These are phyloP conservation scores for Lordiphosa stackelbergi DNA, from an alignment of 1,140 invertebrate genomes.

Conservation along the genomic window DNA sequence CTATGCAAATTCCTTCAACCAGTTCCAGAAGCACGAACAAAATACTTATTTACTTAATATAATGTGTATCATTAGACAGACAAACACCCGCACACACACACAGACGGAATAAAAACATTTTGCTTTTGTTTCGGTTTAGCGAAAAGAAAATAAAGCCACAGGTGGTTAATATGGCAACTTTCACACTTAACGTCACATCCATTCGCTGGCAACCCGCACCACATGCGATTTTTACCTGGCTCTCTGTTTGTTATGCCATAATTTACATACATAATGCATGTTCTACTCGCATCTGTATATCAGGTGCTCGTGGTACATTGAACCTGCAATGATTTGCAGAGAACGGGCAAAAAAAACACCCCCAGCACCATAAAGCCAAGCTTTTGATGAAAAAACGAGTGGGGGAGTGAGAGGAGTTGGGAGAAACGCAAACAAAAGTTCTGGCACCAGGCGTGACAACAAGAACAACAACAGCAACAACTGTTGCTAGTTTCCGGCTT, in stretches of 20 bases:
- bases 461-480: constrained; percentile 44
- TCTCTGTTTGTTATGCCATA: constrained; percentile 54
- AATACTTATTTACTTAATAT: constrained; percentile 65
- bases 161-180: constrained; percentile 71
- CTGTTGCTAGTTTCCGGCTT: constrained; percentile 73
- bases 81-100: constrained; percentile 13
- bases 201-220: constrained; percentile 13
- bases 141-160: constrained; percentile 43
- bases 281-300: constrained; percentile 30
- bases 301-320: constrained; percentile 62
- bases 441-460: constrained; percentile 35
- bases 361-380: neutral
- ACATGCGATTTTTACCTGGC: constrained; percentile 6
- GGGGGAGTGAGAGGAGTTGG: no score
- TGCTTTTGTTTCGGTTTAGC: constrained; percentile 32
- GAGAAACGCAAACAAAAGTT: constrained; percentile 42
- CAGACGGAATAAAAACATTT: constrained; percentile 59
- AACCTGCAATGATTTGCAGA: constrained; percentile 62
- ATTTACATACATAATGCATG: constrained; percentile 74
- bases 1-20: constrained; percentile 22
- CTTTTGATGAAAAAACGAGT: neutral
- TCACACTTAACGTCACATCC: constrained; percentile 59
- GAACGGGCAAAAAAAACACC: constrained; percentile 2
- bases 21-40: neutral
- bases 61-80: constrained; percentile 59